Evolutionary conservation across 23 tunicate genomes (phyloP), one percentile per base, ranked within the genome.

Genomic region (Styela clava): DNA sequence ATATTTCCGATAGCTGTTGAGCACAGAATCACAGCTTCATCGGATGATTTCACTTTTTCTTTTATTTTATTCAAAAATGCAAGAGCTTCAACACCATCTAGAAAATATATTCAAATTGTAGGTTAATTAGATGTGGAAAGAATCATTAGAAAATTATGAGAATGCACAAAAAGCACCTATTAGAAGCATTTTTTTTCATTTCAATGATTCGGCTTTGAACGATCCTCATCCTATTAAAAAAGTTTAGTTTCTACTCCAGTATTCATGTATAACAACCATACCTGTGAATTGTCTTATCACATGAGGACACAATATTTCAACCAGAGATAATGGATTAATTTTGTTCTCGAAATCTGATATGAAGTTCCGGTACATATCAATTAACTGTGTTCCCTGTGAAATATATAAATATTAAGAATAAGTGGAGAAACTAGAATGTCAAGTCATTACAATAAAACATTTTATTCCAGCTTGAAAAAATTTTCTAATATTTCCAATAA

Each of bases 261-360:
- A n/a, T n/a, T n/a, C n/a, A n/a, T n/a, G n/a, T n/a, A n/a, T n/a
- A n/a, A n/a, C n/a, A n/a, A 44, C 56, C 35, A 24, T 79, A 92
- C 97, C 92, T 83, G 91, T 35, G 34, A 74, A 83, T 36, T 92
- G 97, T 74, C 88, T 69, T 33, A 92, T 83, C 3, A 92, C 92
- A 74, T 83, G 87, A 30, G 97, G 97, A 69, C 97, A 92, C 73
- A 92, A 36, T 22, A 92, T 87, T 92, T 92, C 92, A 68, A 92
- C 92, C 26, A 92, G 65, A 16, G 97, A 87, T 19, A 92, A 61
- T 12, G 97, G 92, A 74, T 92, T 92, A 2, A 92, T 81, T 74
- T 92, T 92, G 35, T 79, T 83, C 83, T 92, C 97, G 74, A 92
- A 92, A 28, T 92, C 97, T 51, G 84, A 29, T 19, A 92, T 68